Conservation (phyloP, 2,888 invertebrate genomes). For the Rhagonycha lutea region DNA sequence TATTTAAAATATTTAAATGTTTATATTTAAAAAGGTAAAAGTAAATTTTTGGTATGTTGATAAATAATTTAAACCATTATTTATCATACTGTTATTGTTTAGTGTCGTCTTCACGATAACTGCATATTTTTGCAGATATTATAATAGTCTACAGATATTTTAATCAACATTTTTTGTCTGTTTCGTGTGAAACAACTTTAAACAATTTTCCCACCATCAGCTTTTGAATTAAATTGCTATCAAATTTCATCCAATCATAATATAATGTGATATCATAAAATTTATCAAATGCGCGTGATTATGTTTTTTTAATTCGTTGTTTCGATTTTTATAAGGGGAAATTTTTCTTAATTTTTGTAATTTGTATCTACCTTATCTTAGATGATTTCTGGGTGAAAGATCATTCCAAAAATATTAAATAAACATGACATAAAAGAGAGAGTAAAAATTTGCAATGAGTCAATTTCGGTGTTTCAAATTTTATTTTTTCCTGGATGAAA, state of each 20-base stretch:
- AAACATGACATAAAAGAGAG: too few species aligned
- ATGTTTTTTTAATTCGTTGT: background rate
- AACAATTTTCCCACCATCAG: background rate
- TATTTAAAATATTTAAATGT: background rate
- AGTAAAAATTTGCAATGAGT: too few species aligned
- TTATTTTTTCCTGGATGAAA: too few species aligned
- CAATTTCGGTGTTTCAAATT: too few species aligned
- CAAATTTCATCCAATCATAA: background rate
- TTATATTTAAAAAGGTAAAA: background rate
- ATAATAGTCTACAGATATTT: too few species aligned
- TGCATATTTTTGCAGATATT: background rate
- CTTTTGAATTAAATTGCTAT: background rate
- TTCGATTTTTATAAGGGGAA: background rate
- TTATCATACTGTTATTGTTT: background rate
- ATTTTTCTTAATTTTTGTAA: background rate
- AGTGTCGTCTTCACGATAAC: background rate
- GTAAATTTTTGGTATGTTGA: background rate
- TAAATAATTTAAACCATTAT: too few species aligned
- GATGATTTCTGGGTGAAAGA: too few species aligned
- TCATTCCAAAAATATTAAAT: too few species aligned
- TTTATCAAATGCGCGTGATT: background rate
- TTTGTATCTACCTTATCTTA: too few species aligned
- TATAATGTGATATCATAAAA: background rate
- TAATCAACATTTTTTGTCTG: too few species aligned
- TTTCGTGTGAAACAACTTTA: background rate